Evolutionary conservation across 1,140 invertebrate genomes (phyloP), one percentile per base, ranked within the genome.

Genomic region (Aphaenogaster ashmeadi): DNA sequence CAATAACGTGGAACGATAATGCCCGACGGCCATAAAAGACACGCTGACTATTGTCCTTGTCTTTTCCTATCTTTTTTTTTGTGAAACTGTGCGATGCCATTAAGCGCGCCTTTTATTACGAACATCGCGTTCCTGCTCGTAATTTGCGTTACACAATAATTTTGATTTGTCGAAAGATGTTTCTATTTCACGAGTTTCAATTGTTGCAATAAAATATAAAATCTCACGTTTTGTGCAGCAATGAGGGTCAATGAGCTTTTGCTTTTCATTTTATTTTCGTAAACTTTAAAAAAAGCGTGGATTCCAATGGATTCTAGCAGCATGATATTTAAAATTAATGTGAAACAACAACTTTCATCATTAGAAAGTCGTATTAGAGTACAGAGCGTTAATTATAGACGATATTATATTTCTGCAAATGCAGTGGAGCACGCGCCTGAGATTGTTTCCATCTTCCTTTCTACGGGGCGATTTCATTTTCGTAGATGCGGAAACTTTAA

Each of bases 1-100:
- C 58, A 86, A 86, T 86, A 79, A 79, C 47, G 47, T 64, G 74
- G 36, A 86, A 79, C 58, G 83, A 79, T 77, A 86, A 86, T 86
- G 50, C 74, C 58, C 75, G 36, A 38, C 62, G 36, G 69, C 7
- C 11, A 84, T 84, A 84, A 84, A 84, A 60, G 80, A 75, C 80
- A 75, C 69, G 69, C 80, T 81, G 79, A 71, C 79, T 74, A 84
- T 84, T 84, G 80, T 84, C 27, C 33, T 60, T 74, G 41, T 60
- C 44, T 74, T 60, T 18, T n/a, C 27, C n/a, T 50, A 9, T 74
- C 11, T 15, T 11, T 15, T 64, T 84, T 74, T 74, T 38, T 60
- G 13, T 60, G 13, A 60, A 84, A 84, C 58, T 75, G 38, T 56
- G 41, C 69, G 18, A 15, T 44, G 44, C 56, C 33, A 75, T 84